A percentile compares a stretch with the other conserved stretches of the same genome.
These are phyloP conservation scores for Dicyema japonicum DNA, from an alignment of 1,140 invertebrate species.

Conservation along the genomic window DNA sequence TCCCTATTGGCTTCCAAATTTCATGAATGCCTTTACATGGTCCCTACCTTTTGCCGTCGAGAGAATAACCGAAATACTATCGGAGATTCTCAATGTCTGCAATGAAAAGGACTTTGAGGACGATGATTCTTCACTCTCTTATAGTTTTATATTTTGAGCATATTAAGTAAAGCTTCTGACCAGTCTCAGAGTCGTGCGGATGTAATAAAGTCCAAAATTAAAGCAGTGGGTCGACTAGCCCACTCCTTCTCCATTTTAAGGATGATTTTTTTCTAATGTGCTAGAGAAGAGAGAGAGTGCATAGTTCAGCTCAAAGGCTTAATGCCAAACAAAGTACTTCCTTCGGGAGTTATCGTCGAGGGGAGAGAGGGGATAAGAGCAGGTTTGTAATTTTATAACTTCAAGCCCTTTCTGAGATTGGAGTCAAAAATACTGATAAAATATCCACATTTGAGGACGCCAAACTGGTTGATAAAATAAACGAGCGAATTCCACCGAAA, in stretches of 20 bases:
- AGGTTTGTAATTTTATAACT: conserved; percentile 32
- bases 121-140: neutral
- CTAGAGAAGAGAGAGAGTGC: conserved; percentile 87
- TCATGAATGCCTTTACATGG: conserved; percentile 99
- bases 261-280: conserved; percentile 25
- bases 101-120: neutral
- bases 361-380: conserved; percentile 79
- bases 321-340: conserved; percentile 79
- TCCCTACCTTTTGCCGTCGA: conserved; percentile 96
- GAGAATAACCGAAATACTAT: conserved; percentile 96
- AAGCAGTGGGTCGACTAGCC: conserved; percentile 98
- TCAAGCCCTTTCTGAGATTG: conserved; percentile 64
- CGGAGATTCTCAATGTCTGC: conserved; percentile 95
- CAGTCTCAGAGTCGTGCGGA: conserved; percentile 69
- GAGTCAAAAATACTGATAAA: conserved; percentile 87
- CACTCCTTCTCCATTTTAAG: conserved; percentile 86
- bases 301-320: conserved; percentile 89
- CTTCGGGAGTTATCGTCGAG: conserved; percentile 69
- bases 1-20: conserved; percentile 98
- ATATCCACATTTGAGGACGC: conserved; percentile 56
- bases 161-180: neutral
- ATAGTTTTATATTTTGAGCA: neutral
- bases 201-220: conserved; percentile 91
- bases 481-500: conserved; percentile 97
- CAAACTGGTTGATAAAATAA: conserved; percentile 85